Conservation (phyloP, 2,888 invertebrate species). For the Hyposoter dolosus region DNA sequence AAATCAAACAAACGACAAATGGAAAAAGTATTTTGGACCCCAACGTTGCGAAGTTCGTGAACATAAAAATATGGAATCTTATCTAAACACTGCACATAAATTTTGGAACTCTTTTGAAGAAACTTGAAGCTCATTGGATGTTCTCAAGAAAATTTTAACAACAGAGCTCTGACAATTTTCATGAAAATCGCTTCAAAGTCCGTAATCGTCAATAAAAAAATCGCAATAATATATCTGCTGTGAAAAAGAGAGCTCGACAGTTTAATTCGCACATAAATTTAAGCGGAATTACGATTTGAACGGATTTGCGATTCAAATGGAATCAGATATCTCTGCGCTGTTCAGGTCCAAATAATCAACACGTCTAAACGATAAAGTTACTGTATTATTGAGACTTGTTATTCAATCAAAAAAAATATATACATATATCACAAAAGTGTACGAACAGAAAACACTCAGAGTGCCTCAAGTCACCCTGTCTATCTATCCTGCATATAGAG, state of each 20-base stretch:
- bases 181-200: too few relatives aligned
- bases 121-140: too few relatives aligned
- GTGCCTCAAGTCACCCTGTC: slow-evolving; percentile 49
- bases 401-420: neutral
- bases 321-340: neutral
- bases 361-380: neutral
- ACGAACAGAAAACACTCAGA: neutral
- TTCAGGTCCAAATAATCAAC: slow-evolving; percentile 15
- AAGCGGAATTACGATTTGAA: neutral
- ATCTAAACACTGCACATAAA: too few relatives aligned
- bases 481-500: slow-evolving; percentile 40
- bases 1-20: too few relatives aligned
- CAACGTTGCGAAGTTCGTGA: too few relatives aligned
- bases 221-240: neutral
- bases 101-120: too few relatives aligned
- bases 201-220: neutral
- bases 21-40: too few relatives aligned
- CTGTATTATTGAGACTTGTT: slow-evolving; percentile 21
- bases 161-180: too few relatives aligned
- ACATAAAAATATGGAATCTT: too few relatives aligned
- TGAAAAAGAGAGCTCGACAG: neutral
- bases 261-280: neutral
- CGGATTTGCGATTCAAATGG: neutral
- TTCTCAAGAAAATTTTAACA: too few relatives aligned
- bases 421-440: neutral